phyloP scores from a whole-genome alignment of 2,113 vertebrate genomes.

The Puffinus mauretanicus region DNA sequence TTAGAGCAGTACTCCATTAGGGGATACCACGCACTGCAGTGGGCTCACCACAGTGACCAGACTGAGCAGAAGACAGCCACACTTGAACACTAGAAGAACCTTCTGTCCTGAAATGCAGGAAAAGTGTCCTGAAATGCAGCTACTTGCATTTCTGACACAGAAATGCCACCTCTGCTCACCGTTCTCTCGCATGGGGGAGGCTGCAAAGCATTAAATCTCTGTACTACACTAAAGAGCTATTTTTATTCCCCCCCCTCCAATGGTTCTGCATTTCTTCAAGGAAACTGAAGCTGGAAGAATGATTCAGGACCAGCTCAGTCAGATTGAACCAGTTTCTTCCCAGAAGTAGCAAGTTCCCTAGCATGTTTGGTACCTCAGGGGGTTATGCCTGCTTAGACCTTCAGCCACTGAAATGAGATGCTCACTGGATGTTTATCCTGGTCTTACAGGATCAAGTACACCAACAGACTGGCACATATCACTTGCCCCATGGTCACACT shows the following conservation, averaged over 20 bases:
- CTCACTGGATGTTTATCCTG: background rate
- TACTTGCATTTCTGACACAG: background rate
- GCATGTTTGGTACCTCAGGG: background rate
- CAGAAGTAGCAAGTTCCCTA: background rate
- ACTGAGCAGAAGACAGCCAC: background rate
- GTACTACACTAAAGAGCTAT: conserved; percentile 2
- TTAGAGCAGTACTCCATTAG: background rate
- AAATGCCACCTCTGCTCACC: background rate
- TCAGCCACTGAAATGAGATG: background rate
- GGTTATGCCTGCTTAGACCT: background rate
- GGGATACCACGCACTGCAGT: background rate
- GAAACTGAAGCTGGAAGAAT: conserved; percentile 30
- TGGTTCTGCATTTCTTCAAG: conserved; percentile 32
- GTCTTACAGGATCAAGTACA: background rate
- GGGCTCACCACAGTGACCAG: background rate
- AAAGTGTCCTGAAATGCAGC: background rate
- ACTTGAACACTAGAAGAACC: background rate
- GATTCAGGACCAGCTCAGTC: background rate
- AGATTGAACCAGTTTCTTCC: background rate
- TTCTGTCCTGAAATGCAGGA: background rate
- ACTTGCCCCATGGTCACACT: background rate
- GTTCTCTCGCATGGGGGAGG: background rate
- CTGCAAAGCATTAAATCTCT: background rate
- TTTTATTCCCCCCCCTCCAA: background rate
- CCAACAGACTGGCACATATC: background rate